A percentile compares a stretch with the other conserved stretches of the same genome.
Evolutionary conservation across 2,888 invertebrate genomes (phyloP).

Genomic region (Drosophila buzzatii): DNA sequence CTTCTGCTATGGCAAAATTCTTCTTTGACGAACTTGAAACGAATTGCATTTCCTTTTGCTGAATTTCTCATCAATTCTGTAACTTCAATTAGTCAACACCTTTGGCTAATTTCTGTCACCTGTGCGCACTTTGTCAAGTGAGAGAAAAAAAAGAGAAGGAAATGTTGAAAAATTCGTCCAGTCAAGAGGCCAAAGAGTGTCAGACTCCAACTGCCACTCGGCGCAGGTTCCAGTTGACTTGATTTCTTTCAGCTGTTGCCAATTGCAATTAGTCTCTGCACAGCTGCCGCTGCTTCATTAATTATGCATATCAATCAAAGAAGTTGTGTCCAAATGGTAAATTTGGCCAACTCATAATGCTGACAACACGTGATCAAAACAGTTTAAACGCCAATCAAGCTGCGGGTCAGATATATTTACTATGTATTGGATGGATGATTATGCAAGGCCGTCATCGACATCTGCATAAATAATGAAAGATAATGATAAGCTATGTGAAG

Average conservation of each 20-base stretch:
- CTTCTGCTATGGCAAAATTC: not conserved
- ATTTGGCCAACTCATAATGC: constrained; percentile 33
- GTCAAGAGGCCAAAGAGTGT: not conserved
- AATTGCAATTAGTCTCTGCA: constrained; percentile 34
- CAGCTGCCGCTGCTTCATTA: constrained; percentile 41
- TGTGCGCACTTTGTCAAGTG: constrained; percentile 24
- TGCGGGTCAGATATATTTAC: not conserved
- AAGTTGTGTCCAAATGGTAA: constrained; percentile 31
- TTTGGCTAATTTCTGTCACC: constrained; percentile 9
- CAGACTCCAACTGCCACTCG: not conserved
- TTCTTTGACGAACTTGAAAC: not conserved
- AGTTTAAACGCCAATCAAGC: constrained; percentile 60
- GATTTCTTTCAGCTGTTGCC: constrained; percentile 8
- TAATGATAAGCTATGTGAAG: constrained; percentile 27
- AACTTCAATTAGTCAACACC: constrained; percentile 6
- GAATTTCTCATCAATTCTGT: not conserved
- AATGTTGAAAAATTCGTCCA: constrained; percentile 29
- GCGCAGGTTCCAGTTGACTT: constrained; percentile 38
- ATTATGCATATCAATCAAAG: constrained; percentile 45
- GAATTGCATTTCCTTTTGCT: not conserved
- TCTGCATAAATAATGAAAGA: constrained; percentile 71
- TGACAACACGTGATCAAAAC: constrained; percentile 64
- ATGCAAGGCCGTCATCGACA: constrained; percentile 58
- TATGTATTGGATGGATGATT: constrained; percentile 27
- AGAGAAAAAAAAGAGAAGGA: not conserved